Evolutionary conservation across 2,888 invertebrate species (phyloP).

Genomic region (Clistopyga incitator): DNA sequence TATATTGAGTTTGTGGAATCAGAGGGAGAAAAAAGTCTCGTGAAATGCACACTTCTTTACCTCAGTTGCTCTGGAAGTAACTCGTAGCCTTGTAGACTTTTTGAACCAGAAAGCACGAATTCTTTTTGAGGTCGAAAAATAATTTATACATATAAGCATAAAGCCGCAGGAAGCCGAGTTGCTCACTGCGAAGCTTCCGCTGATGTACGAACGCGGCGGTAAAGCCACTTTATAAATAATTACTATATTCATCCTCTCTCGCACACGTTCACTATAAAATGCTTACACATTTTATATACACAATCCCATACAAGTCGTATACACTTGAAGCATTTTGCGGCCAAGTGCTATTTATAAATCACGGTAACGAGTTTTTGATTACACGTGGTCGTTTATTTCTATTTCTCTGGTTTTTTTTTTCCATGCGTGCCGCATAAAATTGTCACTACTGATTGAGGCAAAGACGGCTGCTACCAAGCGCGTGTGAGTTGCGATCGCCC

Average conservation of each 20-base stretch:
- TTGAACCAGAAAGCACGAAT: background rate
- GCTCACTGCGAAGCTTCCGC: slow-evolving; percentile 10
- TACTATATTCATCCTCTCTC: slow-evolving; percentile 50
- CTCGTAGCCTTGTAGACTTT: background rate
- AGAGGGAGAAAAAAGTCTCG: too few relatives aligned
- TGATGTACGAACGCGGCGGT: slow-evolving; percentile 33
- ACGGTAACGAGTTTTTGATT: slow-evolving; percentile 83
- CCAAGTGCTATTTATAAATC: slow-evolving; percentile 81
- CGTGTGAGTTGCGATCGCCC: slow-evolving; percentile 46
- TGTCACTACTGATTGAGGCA: slow-evolving; percentile 78
- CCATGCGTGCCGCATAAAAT: slow-evolving; percentile 74
- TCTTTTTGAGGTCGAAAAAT: slow-evolving; percentile 7
- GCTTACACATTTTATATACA: slow-evolving; percentile 19
- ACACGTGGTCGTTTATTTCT: slow-evolving; percentile 68
- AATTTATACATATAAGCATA: slow-evolving; percentile 41
- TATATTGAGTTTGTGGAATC: too few relatives aligned
- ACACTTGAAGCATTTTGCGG: slow-evolving; percentile 18
- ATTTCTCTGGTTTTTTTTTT: slow-evolving; percentile 49
- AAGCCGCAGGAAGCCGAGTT: slow-evolving; percentile 26
- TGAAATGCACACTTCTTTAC: too few relatives aligned
- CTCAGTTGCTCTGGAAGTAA: too few relatives aligned
- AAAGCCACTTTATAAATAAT: slow-evolving; percentile 57
- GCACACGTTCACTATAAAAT: slow-evolving; percentile 1
- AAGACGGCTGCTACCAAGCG: slow-evolving; percentile 54
- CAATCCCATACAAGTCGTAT: slow-evolving; percentile 36